Evolutionary conservation across 2,888 invertebrate genomes (phyloP).

Genomic region (Diplolepis rosae): DNA sequence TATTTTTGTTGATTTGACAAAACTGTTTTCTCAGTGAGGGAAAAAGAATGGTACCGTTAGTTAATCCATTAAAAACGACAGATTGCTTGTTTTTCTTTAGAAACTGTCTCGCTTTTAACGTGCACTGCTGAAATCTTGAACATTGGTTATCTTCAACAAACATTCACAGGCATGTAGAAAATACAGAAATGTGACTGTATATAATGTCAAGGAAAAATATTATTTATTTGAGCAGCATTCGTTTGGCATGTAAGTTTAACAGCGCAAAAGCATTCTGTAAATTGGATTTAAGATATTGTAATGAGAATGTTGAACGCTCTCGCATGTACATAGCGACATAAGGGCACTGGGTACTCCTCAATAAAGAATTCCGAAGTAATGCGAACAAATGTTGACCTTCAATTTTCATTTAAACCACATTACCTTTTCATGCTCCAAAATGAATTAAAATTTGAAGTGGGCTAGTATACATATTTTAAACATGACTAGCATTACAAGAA

Average conservation of each 20-base stretch:
- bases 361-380: constrained; percentile 13
- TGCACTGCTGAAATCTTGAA: neutral
- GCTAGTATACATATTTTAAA: too few relatives aligned
- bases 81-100: neutral
- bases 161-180: neutral
- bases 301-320: constrained; percentile 8
- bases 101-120: neutral
- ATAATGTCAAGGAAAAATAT: neutral
- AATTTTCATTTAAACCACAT: neutral
- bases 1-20: too few relatives aligned
- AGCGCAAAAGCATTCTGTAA: constrained; percentile 5
- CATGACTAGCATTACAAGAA: too few relatives aligned
- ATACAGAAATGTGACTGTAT: neutral
- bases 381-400: neutral
- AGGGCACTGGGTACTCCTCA: neutral
- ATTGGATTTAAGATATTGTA: constrained; percentile 6
- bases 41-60: constrained; percentile 34
- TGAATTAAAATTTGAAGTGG: too few relatives aligned
- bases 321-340: neutral
- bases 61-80: constrained; percentile 34
- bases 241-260: neutral
- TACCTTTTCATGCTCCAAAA: neutral
- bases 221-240: neutral
- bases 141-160: neutral
- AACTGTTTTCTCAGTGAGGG: too few relatives aligned